Evolutionary conservation across 2,888 invertebrate genomes (phyloP), one percentile per base, ranked within the genome.

Genomic region (Fragum sueziense): DNA sequence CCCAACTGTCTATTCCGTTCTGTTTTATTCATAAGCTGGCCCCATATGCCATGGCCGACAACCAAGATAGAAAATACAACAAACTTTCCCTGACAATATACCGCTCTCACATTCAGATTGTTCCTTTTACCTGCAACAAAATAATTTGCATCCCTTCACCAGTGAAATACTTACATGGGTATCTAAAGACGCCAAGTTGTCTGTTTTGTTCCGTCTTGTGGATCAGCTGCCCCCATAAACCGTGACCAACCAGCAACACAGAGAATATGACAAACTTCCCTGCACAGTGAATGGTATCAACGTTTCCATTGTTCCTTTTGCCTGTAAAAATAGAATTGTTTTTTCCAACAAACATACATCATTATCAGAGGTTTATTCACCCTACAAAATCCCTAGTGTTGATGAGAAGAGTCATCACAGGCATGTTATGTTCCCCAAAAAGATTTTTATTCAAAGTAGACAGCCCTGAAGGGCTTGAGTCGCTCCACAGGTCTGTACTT

Each of bases 121-220:
- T 59, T 70, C 34, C 25, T 31, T 29, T 47, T 54, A 11, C 65
- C 65, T 65, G 34, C 20, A 20, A 62, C 20, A 57, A n/a, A 22
- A 9, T 2, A 57, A n/a, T n/a, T n/a, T n/a, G n/a, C n/a, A n/a
- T n/a, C n/a, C n/a, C n/a, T n/a, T n/a, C n/a, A n/a, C n/a, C n/a
- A n/a, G n/a, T n/a, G n/a, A n/a, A n/a, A n/a, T 29, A 77, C 83
- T 27, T 76, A 84, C 84, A 59, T 22, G 74, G 69, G 72, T 80
- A 79, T 72, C 84, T 70, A 17, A 79, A 37, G 11, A 69, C 72
- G 33, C 79, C 84, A 27, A 74, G 67, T 29, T 70, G 57, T 59
- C 84, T 57, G 31, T 77, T 52, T 7, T 61, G 51, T 54, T 80
- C 80, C 2, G 80, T 59, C 31, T 59, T 51, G 70, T 80, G 51